Evolutionary conservation across 2,113 vertebrate genomes (phyloP), one percentile per base, ranked within the genome.

Genomic region (Morone chrysops): DNA sequence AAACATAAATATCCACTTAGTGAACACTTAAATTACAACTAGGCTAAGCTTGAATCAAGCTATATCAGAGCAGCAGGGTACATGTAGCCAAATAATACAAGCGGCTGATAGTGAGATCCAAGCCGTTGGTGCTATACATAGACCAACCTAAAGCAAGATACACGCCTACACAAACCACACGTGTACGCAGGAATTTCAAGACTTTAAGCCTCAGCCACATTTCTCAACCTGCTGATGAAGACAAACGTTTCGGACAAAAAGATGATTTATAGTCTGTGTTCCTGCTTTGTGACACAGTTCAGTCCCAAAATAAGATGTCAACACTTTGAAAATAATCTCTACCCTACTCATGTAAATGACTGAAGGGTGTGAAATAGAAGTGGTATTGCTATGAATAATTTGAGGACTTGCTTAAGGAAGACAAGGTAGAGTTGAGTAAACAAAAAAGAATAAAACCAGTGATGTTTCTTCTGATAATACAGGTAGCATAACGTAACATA

Each of bases 261-360:
- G 9, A 25, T 67, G 25, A 70, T 56, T 61, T 69, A 54, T 11
- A 0, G 18, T 18, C 31, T 16, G 56, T 18, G 53, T 3, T 78
- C 54, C 63, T 41, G 66, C 31, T 71, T 31, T 72, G 63, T 57
- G 47, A 76, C 53, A 16, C 31, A 36, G 54, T 75, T 79, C 53
- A 51, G 45, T 75, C 48, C 60, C n/a, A 51, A 74, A 83, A 81
- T 66, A 69, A 66, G 53, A 75, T 5, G 59, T 70, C 69, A 60
- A 38, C 67, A 14, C 70, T 67, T 25, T 36, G 9, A 69, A 68
- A 60, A 75, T 40, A 51, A 70, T 68, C 43, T 60, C 48, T 48
- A 6, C 22, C 16, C 9, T 14, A 3, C 18, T 65, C 13, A 63
- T 18, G 4, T 31, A 22, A 36, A 66, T n/a, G 8, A 78, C 38